Conservation (phyloP, 1,140 invertebrate species). For the Pectinophora gossypiella region DNA sequence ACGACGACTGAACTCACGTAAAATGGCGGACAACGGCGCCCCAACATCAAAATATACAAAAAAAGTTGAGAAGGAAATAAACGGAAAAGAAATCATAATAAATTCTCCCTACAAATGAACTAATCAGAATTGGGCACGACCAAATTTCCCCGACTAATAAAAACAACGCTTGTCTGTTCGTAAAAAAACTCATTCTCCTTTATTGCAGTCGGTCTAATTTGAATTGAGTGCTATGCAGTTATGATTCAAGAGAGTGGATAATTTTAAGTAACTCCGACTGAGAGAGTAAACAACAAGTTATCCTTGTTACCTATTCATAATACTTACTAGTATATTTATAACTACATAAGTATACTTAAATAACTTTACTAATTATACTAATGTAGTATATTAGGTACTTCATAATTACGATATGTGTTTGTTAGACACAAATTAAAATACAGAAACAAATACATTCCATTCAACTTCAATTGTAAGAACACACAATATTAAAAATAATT, state of each 20-base stretch:
- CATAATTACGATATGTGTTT: too few relatives aligned
- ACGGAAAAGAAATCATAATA: constrained; percentile 61
- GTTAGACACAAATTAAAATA: too few relatives aligned
- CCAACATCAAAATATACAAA: not conserved
- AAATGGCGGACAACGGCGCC: too few relatives aligned
- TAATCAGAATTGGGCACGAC: constrained; percentile 57
- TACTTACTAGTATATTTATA: too few relatives aligned
- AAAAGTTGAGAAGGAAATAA: constrained; percentile 27
- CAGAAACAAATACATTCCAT: too few relatives aligned
- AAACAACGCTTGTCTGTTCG: constrained; percentile 65
- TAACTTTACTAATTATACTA: too few relatives aligned
- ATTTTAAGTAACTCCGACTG: constrained; percentile 61
- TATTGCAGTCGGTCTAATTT: constrained; percentile 70
- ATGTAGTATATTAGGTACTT: too few relatives aligned
- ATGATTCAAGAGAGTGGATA: constrained; percentile 71
- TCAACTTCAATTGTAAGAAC: too few relatives aligned
- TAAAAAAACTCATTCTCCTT: constrained; percentile 72
- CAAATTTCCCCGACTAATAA: constrained; percentile 54
- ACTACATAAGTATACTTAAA: too few relatives aligned
- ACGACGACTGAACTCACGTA: too few relatives aligned
- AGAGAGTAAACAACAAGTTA: constrained; percentile 34
- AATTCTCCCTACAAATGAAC: constrained; percentile 64
- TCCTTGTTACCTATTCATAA: not conserved
- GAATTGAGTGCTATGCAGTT: constrained; percentile 73
- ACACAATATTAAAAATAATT: too few relatives aligned